A percentile compares a stretch with the other conserved stretches of the same genome.
These are phyloP conservation scores for Tenualosa ilisha DNA, from an alignment of 2,797 vertebrate species.

Conservation along the genomic window DNA sequence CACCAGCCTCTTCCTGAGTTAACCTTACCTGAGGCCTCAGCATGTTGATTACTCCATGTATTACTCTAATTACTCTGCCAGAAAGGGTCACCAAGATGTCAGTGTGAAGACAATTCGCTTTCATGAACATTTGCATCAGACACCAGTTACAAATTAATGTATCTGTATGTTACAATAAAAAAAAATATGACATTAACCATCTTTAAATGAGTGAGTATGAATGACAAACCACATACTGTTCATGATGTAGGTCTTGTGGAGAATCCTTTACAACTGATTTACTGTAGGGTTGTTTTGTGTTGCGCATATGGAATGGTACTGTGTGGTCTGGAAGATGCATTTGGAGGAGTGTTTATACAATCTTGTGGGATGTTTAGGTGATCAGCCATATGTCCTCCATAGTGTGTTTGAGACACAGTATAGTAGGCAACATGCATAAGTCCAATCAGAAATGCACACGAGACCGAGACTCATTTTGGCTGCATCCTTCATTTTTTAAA, in stretches of 20 bases:
- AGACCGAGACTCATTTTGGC: background rate
- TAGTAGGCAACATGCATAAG: background rate
- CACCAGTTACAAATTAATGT: background rate
- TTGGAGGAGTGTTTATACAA: background rate
- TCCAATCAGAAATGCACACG: background rate
- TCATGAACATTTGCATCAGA: background rate
- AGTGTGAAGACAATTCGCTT: background rate
- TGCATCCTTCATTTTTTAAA: background rate
- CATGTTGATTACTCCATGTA: background rate
- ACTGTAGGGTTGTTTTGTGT: background rate
- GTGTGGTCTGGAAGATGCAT: slow-evolving; percentile 14
- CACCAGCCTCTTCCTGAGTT: background rate
- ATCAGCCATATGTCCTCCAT: background rate
- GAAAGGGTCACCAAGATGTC: background rate
- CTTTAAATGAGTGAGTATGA: no score
- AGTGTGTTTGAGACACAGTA: background rate
- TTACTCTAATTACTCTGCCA: background rate
- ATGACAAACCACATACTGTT: no score
- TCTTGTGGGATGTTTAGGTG: slow-evolving; percentile 20
- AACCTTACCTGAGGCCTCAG: background rate
- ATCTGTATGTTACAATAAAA: background rate
- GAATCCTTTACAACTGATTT: background rate
- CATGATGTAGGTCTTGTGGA: background rate
- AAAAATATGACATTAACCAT: background rate
- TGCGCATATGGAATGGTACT: background rate